Conservation (phyloP, 1,140 invertebrate genomes). For the Brachionus rubens region DNA sequence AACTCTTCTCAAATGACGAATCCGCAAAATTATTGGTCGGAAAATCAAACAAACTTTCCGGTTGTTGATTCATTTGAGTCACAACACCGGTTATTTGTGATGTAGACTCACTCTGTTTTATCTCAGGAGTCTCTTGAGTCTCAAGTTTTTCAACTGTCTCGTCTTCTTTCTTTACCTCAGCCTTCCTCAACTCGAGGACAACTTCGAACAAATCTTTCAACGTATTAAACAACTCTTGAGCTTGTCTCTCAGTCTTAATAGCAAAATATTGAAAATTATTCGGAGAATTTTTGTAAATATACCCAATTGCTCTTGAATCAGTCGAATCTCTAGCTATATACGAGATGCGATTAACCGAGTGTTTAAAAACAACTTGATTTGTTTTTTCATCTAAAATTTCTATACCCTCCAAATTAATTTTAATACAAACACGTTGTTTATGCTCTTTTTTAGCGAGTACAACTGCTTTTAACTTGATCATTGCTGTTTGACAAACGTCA, state of each 20-base stretch:
- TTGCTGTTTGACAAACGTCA: slow-evolving; percentile 37
- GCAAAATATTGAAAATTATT: slow-evolving; percentile 36
- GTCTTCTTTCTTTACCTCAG: not conserved
- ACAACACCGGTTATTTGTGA: not conserved
- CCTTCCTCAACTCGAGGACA: slow-evolving; percentile 6
- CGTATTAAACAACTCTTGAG: slow-evolving; percentile 26
- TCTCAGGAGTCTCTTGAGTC: not conserved
- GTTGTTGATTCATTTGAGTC: not conserved
- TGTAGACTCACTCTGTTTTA: not conserved
- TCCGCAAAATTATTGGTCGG: not conserved
- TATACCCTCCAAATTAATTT: slow-evolving; percentile 40
- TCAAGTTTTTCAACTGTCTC: not conserved
- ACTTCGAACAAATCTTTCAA: slow-evolving; percentile 45
- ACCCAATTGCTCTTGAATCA: slow-evolving; percentile 42
- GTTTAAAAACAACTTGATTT: slow-evolving; percentile 24
- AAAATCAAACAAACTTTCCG: slow-evolving; percentile 1
- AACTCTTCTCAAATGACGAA: not conserved
- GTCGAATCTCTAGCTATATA: slow-evolving; percentile 36
- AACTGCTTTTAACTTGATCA: slow-evolving; percentile 43
- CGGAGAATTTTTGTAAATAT: slow-evolving; percentile 29
- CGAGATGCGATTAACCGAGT: slow-evolving; percentile 33
- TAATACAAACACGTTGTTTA: slow-evolving; percentile 37
- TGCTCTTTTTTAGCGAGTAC: slow-evolving; percentile 27
- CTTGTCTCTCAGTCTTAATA: slow-evolving; percentile 42
- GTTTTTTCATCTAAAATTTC: slow-evolving; percentile 45